Base-by-base conservation (phyloP, 2,888 invertebrate genomes). In the Cephus runcator region DNA sequence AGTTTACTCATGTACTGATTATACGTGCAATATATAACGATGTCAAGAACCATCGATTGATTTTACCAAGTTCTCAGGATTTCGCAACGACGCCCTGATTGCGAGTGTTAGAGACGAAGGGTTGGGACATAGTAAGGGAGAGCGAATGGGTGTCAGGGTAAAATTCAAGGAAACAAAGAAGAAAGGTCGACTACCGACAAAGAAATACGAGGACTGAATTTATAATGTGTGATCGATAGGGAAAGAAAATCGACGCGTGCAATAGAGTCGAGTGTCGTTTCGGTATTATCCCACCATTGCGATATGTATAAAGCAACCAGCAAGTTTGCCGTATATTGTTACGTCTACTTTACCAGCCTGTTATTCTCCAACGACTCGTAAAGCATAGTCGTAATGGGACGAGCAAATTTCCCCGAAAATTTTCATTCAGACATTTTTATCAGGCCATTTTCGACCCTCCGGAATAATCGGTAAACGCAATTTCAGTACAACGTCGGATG, bases 381-480 rank as follows among this genome's bases (percentile, higher is more conserved):
- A 71, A 71, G 6, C 2, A 71, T 23, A 23, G 71, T 23, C 71
- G 9, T 71, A 71, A 71, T 34, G 71, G 71, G 34, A 34, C 71
- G 31, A 34, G 71, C 4, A 23, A 71, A 33, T 34, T 31, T 71
- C 12, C 84, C 82, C 77, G 81, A 82, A 56, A 87, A 85, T 83
- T 85, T 82, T 82, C 81, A 81, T 78, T 79, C 79, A 79, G 82
- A 82, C 81, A 76, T 84, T 86, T 85, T 86, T 84, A 84, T 84
- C 84, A 78, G 82, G 79, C 75, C 80, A 77, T 80, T 83, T 80
- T 79, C 81, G 75, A 78, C 81, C 79, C 79, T 80, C 79, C 81
- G 80, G 81, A 80, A 85, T 87, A 88, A 89, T 89, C 87, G 87
- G 81, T 83, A 80, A 81, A 81, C 81, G 80, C 78, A 82, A 79